phyloP scores from a whole-genome alignment of 2,797 vertebrate species.

The Acipenser oxyrinchus region DNA sequence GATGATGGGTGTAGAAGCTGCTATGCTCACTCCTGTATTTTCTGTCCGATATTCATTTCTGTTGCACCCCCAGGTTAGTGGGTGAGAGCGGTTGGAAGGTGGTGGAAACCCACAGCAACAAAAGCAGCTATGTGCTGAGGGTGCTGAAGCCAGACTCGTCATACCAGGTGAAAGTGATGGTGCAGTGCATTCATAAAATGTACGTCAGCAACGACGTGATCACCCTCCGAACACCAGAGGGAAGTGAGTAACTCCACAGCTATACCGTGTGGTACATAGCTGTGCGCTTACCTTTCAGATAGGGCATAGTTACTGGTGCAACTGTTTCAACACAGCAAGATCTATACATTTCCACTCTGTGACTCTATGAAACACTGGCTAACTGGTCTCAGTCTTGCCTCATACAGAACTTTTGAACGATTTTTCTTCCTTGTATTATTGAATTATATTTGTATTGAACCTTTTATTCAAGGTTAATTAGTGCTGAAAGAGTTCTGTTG shows the following conservation, averaged over 20 bases:
- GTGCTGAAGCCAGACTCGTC: conserved; percentile 87
- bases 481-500: no score
- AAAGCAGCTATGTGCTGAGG: conserved; percentile 71
- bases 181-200: conserved; percentile 78
- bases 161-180: conserved; percentile 89
- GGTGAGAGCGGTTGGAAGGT: conserved; percentile 77
- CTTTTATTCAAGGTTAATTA: no score
- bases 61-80: conserved; percentile 54
- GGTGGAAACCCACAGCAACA: conserved; percentile 89
- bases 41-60: not conserved
- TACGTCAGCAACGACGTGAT: conserved; percentile 85
- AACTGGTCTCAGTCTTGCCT: no score
- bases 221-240: conserved; percentile 80
- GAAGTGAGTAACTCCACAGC: conserved; percentile 63
- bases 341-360: no score
- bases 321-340: not conserved
- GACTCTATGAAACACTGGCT: no score
- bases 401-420: no score
- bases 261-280: not conserved
- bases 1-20: no score
- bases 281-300: not conserved
- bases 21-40: no score
- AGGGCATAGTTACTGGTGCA: not conserved
- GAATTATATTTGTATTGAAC: no score
- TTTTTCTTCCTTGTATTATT: no score